Evolutionary conservation across 2,888 invertebrate genomes (phyloP).

Genomic region (Fragum fragum): DNA sequence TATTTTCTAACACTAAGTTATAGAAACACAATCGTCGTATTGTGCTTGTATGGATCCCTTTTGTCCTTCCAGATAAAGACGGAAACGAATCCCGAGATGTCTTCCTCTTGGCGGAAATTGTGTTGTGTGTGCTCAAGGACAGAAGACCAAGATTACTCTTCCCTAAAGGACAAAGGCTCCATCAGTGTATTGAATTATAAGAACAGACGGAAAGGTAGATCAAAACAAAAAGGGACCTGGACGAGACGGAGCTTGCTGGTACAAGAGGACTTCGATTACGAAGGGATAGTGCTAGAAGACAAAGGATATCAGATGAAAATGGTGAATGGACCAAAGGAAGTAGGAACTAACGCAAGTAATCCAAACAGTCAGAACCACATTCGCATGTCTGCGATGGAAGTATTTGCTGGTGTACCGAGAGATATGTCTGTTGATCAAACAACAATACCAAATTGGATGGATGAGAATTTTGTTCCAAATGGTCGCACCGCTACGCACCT

Average conservation of each 20-base stretch:
- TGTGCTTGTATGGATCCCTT: too few relatives aligned
- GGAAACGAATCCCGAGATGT: conserved; percentile 18
- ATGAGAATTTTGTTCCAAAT: conserved; percentile 52
- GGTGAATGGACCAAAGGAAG: neutral
- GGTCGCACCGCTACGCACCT: conserved; percentile 47
- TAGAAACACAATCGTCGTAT: too few relatives aligned
- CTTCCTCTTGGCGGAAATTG: conserved; percentile 37
- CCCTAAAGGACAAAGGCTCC: conserved; percentile 9
- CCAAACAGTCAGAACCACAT: neutral
- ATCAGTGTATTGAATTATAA: neutral
- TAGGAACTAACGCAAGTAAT: neutral
- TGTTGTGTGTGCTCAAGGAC: conserved; percentile 43
- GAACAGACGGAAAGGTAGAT: conserved; percentile 20
- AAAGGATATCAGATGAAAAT: conserved; percentile 43
- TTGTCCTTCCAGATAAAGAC: neutral
- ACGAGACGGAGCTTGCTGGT: conserved; percentile 51
- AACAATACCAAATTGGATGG: conserved; percentile 65
- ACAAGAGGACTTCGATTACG: conserved; percentile 37
- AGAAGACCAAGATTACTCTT: conserved; percentile 21
- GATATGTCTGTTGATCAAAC: conserved; percentile 30
- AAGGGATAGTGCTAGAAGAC: conserved; percentile 19
- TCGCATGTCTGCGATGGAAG: neutral
- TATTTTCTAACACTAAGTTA: too few relatives aligned
- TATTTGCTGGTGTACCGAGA: conserved; percentile 1
- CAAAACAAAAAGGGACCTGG: conserved; percentile 50